Evolutionary conservation across 1,140 invertebrate genomes (phyloP).

Genomic region (Drosophila punjabiensis): DNA sequence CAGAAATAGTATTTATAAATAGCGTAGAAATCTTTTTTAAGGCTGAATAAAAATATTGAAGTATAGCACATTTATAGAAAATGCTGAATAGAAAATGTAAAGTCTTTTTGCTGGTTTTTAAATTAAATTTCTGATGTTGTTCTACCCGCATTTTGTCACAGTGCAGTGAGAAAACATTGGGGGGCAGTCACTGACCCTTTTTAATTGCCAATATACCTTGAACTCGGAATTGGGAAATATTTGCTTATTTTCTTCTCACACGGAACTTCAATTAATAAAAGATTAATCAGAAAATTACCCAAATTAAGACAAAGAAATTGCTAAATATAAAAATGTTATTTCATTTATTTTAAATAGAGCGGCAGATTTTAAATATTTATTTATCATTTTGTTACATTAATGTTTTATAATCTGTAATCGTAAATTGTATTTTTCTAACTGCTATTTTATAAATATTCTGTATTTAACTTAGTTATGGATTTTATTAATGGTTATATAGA

Average conservation of each 20-base stretch:
- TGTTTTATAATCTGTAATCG: neutral
- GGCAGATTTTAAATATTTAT: neutral
- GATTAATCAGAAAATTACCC: neutral
- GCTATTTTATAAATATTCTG: neutral
- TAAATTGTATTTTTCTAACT: no score
- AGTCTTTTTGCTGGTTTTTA: no score
- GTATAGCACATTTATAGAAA: neutral
- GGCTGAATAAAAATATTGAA: neutral
- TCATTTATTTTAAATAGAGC: neutral
- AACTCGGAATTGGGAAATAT: slow-evolving; percentile 19
- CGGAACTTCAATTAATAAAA: slow-evolving; percentile 5
- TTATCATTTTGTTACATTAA: neutral
- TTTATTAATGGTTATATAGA: no score
- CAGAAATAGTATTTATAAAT: neutral
- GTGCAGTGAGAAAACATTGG: neutral
- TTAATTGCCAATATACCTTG: slow-evolving; percentile 24
- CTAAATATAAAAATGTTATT: neutral
- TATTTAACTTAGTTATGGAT: neutral
- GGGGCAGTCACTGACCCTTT: slow-evolving; percentile 17
- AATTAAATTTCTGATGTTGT: neutral
- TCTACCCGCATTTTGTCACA: neutral
- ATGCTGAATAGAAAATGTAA: neutral
- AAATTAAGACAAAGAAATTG: neutral
- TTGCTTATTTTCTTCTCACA: slow-evolving; percentile 9
- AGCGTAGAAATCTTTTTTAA: neutral